Conservation (phyloP, 2,113 vertebrate genomes). For the Maccullochella peelii region DNA sequence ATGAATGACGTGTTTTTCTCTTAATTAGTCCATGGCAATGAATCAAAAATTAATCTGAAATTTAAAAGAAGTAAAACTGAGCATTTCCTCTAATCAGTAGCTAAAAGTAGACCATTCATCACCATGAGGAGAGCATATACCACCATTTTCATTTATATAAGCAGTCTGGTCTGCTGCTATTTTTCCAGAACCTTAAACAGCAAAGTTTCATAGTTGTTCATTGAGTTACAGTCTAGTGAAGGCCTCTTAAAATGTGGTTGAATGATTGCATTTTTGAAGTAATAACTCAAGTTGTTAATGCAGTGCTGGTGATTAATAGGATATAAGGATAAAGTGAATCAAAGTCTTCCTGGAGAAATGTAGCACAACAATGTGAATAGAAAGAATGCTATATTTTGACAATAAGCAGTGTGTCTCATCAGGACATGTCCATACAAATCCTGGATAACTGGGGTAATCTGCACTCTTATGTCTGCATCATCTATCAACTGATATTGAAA, state of each 20-base stretch:
- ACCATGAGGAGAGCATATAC: background rate
- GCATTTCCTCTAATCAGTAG: conserved; percentile 26
- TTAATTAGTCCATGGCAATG: conserved; percentile 31
- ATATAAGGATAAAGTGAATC: background rate
- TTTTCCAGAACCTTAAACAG: conserved; percentile 6
- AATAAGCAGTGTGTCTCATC: background rate
- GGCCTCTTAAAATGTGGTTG: conserved; percentile 2
- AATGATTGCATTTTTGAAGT: conserved; percentile 29
- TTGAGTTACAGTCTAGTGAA: conserved; percentile 5
- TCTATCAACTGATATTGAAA: background rate
- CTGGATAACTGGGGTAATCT: no score
- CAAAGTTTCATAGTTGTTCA: background rate
- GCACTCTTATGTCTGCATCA: background rate
- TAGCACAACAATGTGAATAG: background rate
- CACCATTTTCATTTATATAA: conserved; percentile 9
- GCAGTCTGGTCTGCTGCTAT: background rate
- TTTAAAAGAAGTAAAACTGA: conserved; percentile 23
- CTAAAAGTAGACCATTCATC: conserved; percentile 40
- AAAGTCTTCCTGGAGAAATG: background rate
- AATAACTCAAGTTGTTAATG: conserved; percentile 22
- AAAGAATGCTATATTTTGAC: background rate
- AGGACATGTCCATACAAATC: background rate
- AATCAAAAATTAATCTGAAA: conserved; percentile 44
- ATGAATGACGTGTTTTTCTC: background rate
- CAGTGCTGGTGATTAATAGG: conserved; percentile 5